phyloP scores from a whole-genome alignment of 2,888 invertebrate species.

The Crocallis elinguaria region DNA sequence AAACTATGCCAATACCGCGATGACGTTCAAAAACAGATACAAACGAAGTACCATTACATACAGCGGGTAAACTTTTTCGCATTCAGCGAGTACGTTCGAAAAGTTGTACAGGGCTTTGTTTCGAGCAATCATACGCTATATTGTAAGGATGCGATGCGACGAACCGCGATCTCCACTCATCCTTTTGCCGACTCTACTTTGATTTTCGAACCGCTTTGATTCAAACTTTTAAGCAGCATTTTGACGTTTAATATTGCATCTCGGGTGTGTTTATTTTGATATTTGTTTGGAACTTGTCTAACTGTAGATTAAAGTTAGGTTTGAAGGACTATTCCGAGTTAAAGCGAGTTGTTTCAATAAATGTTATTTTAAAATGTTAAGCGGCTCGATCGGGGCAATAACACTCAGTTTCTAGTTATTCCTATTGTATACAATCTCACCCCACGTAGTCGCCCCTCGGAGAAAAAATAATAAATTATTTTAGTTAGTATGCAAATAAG shows the following conservation, averaged over 20 bases:
- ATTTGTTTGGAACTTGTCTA: slow-evolving; percentile 67
- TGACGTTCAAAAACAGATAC: slow-evolving; percentile 50
- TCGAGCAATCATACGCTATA: slow-evolving; percentile 76
- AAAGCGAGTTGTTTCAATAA: slow-evolving; percentile 49
- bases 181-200: slow-evolving; percentile 77
- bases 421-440: slow-evolving; percentile 73
- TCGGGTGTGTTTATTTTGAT: slow-evolving; percentile 72
- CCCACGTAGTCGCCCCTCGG: slow-evolving; percentile 76
- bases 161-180: slow-evolving; percentile 59
- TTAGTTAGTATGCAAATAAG: slow-evolving; percentile 85
- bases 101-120: slow-evolving; percentile 74
- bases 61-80: slow-evolving; percentile 72
- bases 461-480: slow-evolving; percentile 85
- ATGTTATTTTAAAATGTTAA: slow-evolving; percentile 64
- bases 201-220: slow-evolving; percentile 81
- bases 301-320: slow-evolving; percentile 42
- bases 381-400: slow-evolving; percentile 73
- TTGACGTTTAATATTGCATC: slow-evolving; percentile 79
- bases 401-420: slow-evolving; percentile 80
- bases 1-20: slow-evolving; percentile 33
- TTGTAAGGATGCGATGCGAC: slow-evolving; percentile 78
- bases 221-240: slow-evolving; percentile 80
- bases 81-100: slow-evolving; percentile 55
- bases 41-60: slow-evolving; percentile 50
- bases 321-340: slow-evolving; percentile 18